These are phyloP conservation scores for Lagopus muta DNA, from an alignment of 2,113 vertebrate species.

Conservation along the genomic window DNA sequence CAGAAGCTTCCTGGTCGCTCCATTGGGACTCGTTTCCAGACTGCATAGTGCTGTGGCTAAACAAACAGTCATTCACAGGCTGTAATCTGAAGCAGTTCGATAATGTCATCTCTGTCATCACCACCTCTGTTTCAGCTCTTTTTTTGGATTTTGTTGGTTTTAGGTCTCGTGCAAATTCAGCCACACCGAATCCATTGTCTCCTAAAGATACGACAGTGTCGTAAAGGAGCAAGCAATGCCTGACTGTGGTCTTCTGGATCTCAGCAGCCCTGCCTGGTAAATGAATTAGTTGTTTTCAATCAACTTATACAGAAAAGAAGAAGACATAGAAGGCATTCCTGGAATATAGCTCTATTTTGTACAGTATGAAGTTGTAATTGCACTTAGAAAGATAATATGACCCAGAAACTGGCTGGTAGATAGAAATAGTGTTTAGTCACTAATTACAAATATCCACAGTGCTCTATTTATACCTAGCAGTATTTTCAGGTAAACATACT, in stretches of 20 bases:
- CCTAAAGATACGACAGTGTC: background rate
- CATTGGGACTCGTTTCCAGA: background rate
- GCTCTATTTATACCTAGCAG: background rate
- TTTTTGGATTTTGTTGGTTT: conserved; percentile 6
- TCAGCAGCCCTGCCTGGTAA: background rate
- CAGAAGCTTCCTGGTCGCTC: background rate
- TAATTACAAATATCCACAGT: background rate
- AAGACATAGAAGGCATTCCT: rapidly evolving
- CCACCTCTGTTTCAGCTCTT: background rate
- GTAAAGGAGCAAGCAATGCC: conserved; percentile 31
- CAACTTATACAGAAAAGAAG: background rate
- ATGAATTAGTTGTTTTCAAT: background rate
- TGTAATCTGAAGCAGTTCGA: background rate
- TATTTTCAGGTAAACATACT: background rate
- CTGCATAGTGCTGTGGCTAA: background rate
- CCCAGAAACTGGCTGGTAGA: background rate
- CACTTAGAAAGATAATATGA: background rate
- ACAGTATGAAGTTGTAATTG: background rate
- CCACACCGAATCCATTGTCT: background rate
- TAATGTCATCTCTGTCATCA: background rate
- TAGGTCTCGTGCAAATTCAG: conserved; percentile 13
- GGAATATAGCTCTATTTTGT: background rate
- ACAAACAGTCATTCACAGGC: background rate
- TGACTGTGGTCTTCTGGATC: background rate
- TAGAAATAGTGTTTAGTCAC: background rate